Percentiles rank a stretch among this genome's conserved stretches.
phyloP scores from a whole-genome alignment of 1,140 invertebrate genomes.

The Heliothis virescens region DNA sequence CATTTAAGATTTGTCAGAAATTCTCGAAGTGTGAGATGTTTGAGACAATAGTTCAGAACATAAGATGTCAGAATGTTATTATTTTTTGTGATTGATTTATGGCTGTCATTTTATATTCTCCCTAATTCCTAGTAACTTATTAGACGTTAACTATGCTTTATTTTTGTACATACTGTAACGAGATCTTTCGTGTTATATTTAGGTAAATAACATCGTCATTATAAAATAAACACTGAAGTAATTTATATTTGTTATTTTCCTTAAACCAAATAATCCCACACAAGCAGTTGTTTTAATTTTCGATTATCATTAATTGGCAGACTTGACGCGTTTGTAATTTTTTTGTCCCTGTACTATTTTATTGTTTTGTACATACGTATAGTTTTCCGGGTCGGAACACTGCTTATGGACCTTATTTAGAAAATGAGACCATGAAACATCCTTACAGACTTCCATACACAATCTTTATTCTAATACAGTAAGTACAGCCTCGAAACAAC shows the following conservation, averaged over 20 bases:
- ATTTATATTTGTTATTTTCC: constrained; percentile 10
- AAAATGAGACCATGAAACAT: too few relatives aligned
- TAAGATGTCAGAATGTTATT: constrained; percentile 38
- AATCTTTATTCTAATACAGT: too few relatives aligned
- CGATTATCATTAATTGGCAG: too few relatives aligned
- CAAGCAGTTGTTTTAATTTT: too few relatives aligned
- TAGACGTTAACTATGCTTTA: constrained; percentile 48
- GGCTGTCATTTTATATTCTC: constrained; percentile 48
- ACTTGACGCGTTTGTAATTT: too few relatives aligned
- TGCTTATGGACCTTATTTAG: too few relatives aligned
- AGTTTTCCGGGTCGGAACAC: too few relatives aligned
- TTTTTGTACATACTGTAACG: constrained; percentile 50
- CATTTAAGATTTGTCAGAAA: not conserved
- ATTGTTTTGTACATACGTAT: too few relatives aligned
- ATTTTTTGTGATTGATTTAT: constrained; percentile 47
- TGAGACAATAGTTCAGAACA: constrained; percentile 34
- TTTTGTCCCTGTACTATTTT: too few relatives aligned
- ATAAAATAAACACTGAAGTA: constrained; percentile 28
- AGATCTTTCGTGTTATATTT: constrained; percentile 49
- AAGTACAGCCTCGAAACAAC: too few relatives aligned
- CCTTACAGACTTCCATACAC: too few relatives aligned
- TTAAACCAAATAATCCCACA: not conserved
- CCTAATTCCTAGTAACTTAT: constrained; percentile 46
- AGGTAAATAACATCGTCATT: constrained; percentile 32
- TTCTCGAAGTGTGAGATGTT: not conserved